Evolutionary conservation across 2,113 vertebrate genomes (phyloP).

Genomic region (Ibidorhyncha struthersii): DNA sequence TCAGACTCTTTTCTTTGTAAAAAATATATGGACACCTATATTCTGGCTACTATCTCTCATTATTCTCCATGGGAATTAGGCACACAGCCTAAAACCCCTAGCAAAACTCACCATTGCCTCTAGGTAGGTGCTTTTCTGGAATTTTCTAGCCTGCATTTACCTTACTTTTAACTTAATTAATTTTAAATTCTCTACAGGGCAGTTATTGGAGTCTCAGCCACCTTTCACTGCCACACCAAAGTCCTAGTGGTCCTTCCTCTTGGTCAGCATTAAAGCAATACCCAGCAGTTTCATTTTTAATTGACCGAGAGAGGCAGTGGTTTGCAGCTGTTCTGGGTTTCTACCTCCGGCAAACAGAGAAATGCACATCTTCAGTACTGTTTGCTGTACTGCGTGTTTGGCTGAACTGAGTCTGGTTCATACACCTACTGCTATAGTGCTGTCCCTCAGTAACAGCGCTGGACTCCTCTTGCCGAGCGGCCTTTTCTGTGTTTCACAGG

Average conservation of each 20-base stretch:
- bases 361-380: not conserved
- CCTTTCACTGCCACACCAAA: not conserved
- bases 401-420: not conserved
- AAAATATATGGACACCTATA: not conserved
- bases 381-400: fast-evolving
- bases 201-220: not conserved
- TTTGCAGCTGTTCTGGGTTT: not conserved
- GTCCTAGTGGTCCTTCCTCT: not conserved
- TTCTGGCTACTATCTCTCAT: not conserved
- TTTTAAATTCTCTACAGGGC: not conserved
- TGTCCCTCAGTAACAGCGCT: not conserved
- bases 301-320: not conserved
- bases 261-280: not conserved
- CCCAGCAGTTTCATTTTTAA: not conserved
- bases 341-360: not conserved
- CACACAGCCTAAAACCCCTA: not conserved
- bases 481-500: not conserved
- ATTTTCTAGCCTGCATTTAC: not conserved
- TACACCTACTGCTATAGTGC: not conserved
- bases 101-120: not conserved
- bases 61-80: not conserved
- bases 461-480: not conserved
- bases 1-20: not conserved
- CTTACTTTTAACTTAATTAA: not conserved
- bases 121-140: not conserved